A percentile compares a stretch with the other conserved stretches of the same genome.
These are phyloP conservation scores for Meriones psammophilus DNA, from an alignment of 2,797 vertebrate genomes.

Conservation along the genomic window DNA sequence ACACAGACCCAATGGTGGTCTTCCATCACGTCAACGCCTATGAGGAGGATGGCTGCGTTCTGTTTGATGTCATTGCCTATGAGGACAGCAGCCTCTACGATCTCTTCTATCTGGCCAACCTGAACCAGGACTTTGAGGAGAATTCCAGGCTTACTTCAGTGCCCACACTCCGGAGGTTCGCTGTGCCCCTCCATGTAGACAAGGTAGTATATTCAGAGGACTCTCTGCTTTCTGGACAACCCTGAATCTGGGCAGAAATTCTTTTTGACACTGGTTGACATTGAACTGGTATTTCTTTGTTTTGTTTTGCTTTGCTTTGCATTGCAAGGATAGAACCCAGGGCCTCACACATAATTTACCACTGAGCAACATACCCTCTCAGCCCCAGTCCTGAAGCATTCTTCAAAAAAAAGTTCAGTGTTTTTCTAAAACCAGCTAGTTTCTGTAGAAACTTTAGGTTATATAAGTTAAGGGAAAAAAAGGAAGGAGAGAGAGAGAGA, in stretches of 20 bases:
- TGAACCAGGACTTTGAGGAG: conserved; percentile 86
- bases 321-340: no score
- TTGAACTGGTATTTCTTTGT: neutral
- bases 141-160: conserved; percentile 80
- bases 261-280: neutral
- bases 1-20: conserved; percentile 91
- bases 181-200: conserved; percentile 90
- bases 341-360: neutral
- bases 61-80: conserved; percentile 94
- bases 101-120: conserved; percentile 94
- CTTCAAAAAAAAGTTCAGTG: neutral
- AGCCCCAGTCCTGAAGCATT: neutral
- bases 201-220: conserved; percentile 88
- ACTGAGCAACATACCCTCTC: neutral
- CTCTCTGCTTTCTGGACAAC: neutral
- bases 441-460: conserved; percentile 35
- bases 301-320: neutral
- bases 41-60: conserved; percentile 92
- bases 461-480: neutral
- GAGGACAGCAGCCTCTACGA: conserved; percentile 93
- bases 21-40: conserved; percentile 98
- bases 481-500: neutral
- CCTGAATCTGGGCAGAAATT: neutral
- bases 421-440: neutral
- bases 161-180: conserved; percentile 91